A percentile compares a stretch with the other conserved stretches of the same genome.
Evolutionary conservation across 2,113 vertebrate species (phyloP).

Genomic region (Laticauda laticaudata): DNA sequence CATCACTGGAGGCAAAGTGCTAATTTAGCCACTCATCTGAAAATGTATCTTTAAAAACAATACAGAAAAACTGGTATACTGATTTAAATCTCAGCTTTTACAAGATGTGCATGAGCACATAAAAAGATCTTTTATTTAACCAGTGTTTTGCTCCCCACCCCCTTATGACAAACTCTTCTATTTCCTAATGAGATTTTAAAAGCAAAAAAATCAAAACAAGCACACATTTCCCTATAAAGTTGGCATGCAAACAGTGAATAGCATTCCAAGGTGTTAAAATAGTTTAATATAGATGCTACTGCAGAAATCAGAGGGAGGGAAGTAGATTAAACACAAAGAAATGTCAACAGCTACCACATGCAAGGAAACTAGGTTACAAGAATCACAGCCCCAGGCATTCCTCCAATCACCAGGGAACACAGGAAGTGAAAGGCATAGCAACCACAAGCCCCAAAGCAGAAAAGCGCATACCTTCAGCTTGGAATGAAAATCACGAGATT

Average conservation of each 20-base stretch:
- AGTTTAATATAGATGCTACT: constrained; percentile 71
- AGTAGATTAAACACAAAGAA: constrained; percentile 79
- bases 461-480: constrained; percentile 99
- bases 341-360: constrained; percentile 80
- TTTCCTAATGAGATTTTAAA: constrained; percentile 1
- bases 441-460: constrained; percentile 99
- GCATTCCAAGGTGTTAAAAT: constrained; percentile 69
- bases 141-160: background rate
- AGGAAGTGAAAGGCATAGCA: constrained; percentile 91
- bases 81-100: constrained; percentile 29
- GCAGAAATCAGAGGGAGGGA: constrained; percentile 72
- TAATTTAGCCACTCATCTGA: constrained; percentile 39
- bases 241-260: constrained; percentile 67
- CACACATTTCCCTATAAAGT: constrained; percentile 60
- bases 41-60: constrained; percentile 35
- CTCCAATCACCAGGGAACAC: constrained; percentile 84
- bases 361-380: constrained; percentile 80
- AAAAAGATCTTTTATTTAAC: constrained; percentile 44
- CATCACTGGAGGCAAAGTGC: constrained; percentile 11
- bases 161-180: background rate
- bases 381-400: constrained; percentile 84
- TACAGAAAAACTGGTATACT: constrained; percentile 44
- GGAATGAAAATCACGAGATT: constrained; percentile 99
- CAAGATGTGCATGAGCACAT: constrained; percentile 20
- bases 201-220: constrained; percentile 28